A percentile compares a stretch with the other conserved stretches of the same genome.
Evolutionary conservation across 2,797 vertebrate species (phyloP).

Genomic region (Poecilia gillii): DNA sequence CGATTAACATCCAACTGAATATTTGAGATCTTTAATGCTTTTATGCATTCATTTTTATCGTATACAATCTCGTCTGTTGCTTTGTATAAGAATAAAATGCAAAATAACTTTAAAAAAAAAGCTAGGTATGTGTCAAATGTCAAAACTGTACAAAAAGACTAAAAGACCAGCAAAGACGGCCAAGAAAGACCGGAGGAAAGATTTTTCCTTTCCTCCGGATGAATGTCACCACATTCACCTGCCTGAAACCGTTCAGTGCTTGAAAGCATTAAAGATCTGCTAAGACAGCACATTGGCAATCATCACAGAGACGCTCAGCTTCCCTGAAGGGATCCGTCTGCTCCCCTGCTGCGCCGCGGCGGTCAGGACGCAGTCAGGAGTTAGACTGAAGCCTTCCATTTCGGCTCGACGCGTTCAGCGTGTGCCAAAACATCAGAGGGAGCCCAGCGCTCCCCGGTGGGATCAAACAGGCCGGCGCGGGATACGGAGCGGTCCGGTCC

Average conservation of each 20-base stretch:
- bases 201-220: not conserved
- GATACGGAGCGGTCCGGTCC: conserved; percentile 20
- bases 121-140: not conserved
- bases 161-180: too few species aligned
- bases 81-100: not conserved
- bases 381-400: conserved; percentile 14
- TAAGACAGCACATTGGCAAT: not conserved
- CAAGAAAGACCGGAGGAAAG: not conserved
- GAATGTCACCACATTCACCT: not conserved
- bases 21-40: not conserved
- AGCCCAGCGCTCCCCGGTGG: conserved; percentile 32
- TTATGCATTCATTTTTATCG: not conserved
- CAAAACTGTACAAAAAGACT: not conserved
- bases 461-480: conserved; percentile 34
- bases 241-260: not conserved
- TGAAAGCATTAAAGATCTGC: not conserved
- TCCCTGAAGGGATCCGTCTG: not conserved
- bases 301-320: not conserved
- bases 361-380: conserved; percentile 12
- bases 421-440: conserved; percentile 23
- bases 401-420: conserved; percentile 24
- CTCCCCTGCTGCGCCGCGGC: conserved; percentile 23
- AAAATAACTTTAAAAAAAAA: not conserved
- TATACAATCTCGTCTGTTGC: not conserved
- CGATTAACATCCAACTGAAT: not conserved